Percentiles rank a stretch among this genome's conserved stretches.
Evolutionary conservation across 2,113 vertebrate genomes (phyloP).

Genomic region (Cinclus mexicanus): DNA sequence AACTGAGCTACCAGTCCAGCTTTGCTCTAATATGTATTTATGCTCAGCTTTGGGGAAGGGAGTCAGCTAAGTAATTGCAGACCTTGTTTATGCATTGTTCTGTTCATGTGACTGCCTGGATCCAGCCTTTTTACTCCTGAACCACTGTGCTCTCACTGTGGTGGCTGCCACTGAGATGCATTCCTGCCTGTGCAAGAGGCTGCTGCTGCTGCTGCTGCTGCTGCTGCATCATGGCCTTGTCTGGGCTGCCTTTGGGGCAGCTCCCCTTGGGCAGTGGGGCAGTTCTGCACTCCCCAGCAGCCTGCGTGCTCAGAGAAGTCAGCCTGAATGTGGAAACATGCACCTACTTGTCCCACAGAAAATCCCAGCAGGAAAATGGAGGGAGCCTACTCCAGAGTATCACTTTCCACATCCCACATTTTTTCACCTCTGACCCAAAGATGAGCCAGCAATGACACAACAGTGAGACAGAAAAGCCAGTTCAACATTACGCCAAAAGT

Average conservation of each 20-base stretch:
- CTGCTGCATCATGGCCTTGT: too few relatives aligned
- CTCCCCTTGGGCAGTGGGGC: neutral
- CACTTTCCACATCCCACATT: neutral
- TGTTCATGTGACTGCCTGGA: neutral
- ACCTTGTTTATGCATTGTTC: neutral
- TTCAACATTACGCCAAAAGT: rapidly evolving
- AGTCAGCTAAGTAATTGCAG: conserved; percentile 1
- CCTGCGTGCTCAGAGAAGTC: rapidly evolving
- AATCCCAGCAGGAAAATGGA: neutral
- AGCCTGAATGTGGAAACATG: neutral
- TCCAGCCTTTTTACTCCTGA: neutral
- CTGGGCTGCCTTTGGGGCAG: neutral
- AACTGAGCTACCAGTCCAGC: neutral
- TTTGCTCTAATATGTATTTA: neutral
- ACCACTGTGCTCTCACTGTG: rapidly evolving
- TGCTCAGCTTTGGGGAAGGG: neutral
- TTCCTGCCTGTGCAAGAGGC: neutral
- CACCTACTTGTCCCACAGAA: neutral
- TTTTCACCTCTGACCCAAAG: neutral
- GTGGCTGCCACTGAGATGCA: rapidly evolving
- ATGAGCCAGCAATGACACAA: neutral
- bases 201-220: neutral
- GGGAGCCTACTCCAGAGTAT: neutral
- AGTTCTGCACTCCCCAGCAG: neutral
- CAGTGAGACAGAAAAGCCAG: rapidly evolving